Evolutionary conservation across 2,888 invertebrate species (phyloP).

Genomic region (Apodemia mormo): DNA sequence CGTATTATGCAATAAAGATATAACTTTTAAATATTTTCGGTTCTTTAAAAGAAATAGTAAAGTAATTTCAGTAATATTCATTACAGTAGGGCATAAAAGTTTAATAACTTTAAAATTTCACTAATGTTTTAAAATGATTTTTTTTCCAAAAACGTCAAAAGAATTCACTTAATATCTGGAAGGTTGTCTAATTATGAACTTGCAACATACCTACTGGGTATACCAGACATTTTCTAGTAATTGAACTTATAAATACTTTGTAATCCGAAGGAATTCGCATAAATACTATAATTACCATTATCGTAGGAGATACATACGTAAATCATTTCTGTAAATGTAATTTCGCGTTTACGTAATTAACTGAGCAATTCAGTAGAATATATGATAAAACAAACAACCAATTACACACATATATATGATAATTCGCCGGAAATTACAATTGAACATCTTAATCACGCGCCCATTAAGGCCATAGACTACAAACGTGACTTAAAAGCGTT

Average conservation of each 20-base stretch:
- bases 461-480: slow-evolving; percentile 67
- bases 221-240: not conserved
- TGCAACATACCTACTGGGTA: not conserved
- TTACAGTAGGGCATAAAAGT: no score
- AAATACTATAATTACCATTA: not conserved
- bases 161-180: not conserved
- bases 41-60: no score
- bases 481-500: slow-evolving; percentile 64
- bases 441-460: slow-evolving; percentile 61
- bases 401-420: slow-evolving; percentile 9
- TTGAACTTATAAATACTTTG: not conserved
- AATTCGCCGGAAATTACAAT: slow-evolving; percentile 24
- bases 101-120: no score
- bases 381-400: not conserved
- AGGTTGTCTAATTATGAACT: not conserved
- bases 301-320: not conserved
- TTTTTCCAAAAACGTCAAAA: not conserved
- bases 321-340: not conserved
- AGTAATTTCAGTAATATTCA: no score
- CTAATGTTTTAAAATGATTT: no score
- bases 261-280: not conserved
- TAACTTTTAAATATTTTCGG: no score
- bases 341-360: slow-evolving; percentile 6
- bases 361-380: not conserved
- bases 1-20: no score